Conservation (phyloP, 2,113 vertebrate genomes). For the Agelaius phoeniceus region DNA sequence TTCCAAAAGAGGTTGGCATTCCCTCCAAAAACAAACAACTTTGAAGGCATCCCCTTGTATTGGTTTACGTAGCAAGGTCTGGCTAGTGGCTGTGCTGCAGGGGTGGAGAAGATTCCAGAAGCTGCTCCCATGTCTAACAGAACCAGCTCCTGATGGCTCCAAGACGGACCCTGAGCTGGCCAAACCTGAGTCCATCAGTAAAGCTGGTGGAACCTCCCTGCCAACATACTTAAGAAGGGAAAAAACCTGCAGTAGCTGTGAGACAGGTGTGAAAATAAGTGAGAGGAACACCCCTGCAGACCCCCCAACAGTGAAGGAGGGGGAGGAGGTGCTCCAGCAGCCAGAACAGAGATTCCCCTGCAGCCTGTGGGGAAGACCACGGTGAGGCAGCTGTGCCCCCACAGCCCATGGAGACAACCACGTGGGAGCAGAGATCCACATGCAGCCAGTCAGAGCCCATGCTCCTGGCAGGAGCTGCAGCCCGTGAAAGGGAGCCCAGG, state of each 20-base stretch:
- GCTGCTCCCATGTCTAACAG: not conserved
- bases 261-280: not conserved
- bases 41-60: not conserved
- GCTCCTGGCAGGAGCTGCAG: not conserved
- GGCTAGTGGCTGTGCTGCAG: not conserved
- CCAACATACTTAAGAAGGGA: not conserved
- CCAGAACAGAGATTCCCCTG: not conserved
- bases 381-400: not conserved
- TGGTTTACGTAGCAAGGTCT: not conserved
- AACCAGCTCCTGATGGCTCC: not conserved
- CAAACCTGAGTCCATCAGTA: not conserved
- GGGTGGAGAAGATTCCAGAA: not conserved
- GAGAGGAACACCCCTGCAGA: not conserved
- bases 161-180: not conserved
- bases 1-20: not conserved
- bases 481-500: not conserved
- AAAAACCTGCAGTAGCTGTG: not conserved
- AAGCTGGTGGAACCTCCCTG: not conserved
- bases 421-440: not conserved
- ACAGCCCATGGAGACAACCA: not conserved
- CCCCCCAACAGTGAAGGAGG: not conserved
- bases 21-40: not conserved
- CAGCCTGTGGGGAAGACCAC: not conserved
- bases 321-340: fast-evolving
- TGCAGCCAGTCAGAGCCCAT: not conserved